Conservation (phyloP, 2,113 vertebrate genomes). For the Passer montanus region DNA sequence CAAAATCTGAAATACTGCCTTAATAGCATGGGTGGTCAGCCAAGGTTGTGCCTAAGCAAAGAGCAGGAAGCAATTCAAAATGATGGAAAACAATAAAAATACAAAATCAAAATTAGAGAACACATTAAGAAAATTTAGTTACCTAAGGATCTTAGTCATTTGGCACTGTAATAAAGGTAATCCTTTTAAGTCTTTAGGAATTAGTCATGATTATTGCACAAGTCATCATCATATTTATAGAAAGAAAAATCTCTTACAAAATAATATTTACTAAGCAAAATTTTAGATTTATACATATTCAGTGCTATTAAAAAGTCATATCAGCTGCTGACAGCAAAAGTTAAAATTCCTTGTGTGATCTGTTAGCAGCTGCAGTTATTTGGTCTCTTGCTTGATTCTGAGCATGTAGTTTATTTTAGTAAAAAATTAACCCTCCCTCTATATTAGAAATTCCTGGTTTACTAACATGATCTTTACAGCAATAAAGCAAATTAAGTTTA, state of each 20-base stretch:
- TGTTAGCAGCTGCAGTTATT: slow-evolving; percentile 8
- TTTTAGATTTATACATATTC: not conserved
- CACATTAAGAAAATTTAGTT: not conserved
- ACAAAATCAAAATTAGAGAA: not conserved
- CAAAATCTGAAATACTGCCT: not conserved
- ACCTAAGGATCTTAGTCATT: not conserved
- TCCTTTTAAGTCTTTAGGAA: slow-evolving; percentile 13
- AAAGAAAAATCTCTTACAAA: not conserved
- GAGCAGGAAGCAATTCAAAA: not conserved
- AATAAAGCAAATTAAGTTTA: not conserved
- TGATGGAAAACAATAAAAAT: not conserved
- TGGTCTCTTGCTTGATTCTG: not conserved
- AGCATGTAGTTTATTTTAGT: not conserved
- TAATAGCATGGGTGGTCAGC: not conserved
- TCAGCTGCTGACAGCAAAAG: not conserved
- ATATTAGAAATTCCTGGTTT: not conserved
- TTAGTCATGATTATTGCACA: not conserved
- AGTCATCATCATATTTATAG: not conserved
- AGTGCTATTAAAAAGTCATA: not conserved
- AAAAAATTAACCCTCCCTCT: not conserved
- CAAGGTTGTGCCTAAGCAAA: not conserved
- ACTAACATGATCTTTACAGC: not conserved
- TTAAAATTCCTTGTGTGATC: not conserved
- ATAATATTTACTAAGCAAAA: not conserved
- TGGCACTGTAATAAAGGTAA: not conserved